Percentiles rank a stretch among this genome's conserved stretches.
These are phyloP conservation scores for Lepus americanus DNA, from an alignment of 2,113 vertebrate genomes.

Conservation along the genomic window DNA sequence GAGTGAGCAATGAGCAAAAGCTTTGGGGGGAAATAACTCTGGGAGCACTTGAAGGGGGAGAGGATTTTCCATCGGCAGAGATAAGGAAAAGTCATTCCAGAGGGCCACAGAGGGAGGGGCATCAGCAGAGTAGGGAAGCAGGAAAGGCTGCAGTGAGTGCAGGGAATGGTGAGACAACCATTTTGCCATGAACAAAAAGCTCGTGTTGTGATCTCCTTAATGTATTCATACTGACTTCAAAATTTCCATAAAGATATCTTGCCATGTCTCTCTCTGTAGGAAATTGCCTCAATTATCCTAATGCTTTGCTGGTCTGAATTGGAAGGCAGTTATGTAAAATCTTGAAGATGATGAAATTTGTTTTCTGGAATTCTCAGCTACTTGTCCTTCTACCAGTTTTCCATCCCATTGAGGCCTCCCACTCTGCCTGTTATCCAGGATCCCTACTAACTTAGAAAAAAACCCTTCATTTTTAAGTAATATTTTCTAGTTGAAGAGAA, in stretches of 20 bases:
- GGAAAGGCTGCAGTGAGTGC: not conserved
- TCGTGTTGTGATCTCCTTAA: constrained; percentile 68
- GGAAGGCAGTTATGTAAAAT: constrained; percentile 77
- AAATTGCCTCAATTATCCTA: constrained; percentile 82
- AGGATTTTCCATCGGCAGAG: not conserved
- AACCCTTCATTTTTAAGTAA: constrained; percentile 8
- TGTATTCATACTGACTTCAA: constrained; percentile 75
- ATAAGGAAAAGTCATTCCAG: constrained; percentile 24
- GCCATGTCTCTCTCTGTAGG: constrained; percentile 73
- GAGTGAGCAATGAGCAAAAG: not conserved
- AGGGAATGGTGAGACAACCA: not conserved
- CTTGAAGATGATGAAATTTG: constrained; percentile 68
- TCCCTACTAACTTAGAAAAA: not conserved
- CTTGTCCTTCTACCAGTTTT: constrained; percentile 9
- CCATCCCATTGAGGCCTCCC: not conserved
- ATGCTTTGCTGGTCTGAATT: constrained; percentile 78
- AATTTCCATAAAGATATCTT: constrained; percentile 76
- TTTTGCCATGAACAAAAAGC: constrained; percentile 53
- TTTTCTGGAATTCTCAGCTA: constrained; percentile 65
- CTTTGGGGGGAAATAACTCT: not conserved
- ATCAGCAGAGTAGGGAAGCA: not conserved
- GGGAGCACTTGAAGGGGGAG: not conserved
- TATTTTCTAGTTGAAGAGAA: constrained; percentile 41
- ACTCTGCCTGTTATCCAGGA: not conserved
- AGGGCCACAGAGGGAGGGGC: not conserved